Conservation (phyloP, 2,797 vertebrate genomes). For the Varecia variegata region DNA sequence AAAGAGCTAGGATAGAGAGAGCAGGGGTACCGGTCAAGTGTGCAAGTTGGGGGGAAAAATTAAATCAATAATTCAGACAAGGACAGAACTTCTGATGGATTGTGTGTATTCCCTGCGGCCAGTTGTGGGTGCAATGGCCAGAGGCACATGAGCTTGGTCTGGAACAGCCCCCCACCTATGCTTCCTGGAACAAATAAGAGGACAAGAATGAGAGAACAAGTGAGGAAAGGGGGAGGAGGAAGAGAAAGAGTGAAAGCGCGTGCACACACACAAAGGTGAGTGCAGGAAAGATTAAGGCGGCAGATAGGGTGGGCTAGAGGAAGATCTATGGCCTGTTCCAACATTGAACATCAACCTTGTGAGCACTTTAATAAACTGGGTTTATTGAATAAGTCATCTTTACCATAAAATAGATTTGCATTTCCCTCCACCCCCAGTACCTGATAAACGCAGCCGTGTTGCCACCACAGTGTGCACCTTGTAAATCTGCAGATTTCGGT, state of each 20-base stretch:
- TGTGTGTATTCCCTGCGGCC: neutral
- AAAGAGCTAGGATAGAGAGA: neutral
- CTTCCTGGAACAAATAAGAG: neutral
- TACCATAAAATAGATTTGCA: neutral
- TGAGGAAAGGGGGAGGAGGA: neutral
- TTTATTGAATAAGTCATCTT: constrained; percentile 49
- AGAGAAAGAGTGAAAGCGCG: neutral
- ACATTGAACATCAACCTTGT: neutral
- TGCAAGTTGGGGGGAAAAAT: neutral
- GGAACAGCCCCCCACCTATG: neutral
- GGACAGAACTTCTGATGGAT: neutral
- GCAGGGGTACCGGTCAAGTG: neutral
- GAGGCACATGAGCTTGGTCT: neutral
- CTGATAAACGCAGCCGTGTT: neutral
- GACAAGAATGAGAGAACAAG: neutral
- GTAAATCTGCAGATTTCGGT: accelerated
- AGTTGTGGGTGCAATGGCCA: neutral
- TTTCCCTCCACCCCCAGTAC: neutral
- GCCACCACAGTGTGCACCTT: neutral
- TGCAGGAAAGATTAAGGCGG: neutral
- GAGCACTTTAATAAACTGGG: neutral
- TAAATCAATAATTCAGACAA: neutral
- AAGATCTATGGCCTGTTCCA: neutral
- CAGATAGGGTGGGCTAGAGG: too few relatives aligned
- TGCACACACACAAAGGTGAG: neutral